Percentiles rank a stretch among this genome's conserved stretches.
phyloP scores from a whole-genome alignment of 2,888 invertebrate genomes.

The Ichneumon xanthorius region DNA sequence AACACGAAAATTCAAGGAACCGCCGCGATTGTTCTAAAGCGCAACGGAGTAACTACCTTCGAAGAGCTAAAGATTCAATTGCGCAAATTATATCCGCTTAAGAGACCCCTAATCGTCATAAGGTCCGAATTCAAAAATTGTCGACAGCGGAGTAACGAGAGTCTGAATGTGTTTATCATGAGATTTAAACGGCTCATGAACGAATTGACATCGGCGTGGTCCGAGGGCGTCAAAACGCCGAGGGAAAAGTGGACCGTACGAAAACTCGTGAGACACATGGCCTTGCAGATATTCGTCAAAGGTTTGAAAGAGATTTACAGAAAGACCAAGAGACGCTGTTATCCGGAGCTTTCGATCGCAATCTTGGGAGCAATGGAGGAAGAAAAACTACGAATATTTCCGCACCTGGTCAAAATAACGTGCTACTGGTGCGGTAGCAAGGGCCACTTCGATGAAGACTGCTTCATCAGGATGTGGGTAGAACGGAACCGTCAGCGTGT shows the following conservation, averaged over 20 bases:
- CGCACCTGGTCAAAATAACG: conserved; percentile 5
- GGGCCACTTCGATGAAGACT: neutral
- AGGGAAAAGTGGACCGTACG: neutral
- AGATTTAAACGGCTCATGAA: conserved; percentile 6
- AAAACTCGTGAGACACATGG: neutral
- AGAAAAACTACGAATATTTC: conserved; percentile 11
- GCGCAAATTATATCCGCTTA: neutral
- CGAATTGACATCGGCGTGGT: neutral
- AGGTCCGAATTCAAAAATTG: conserved; percentile 24
- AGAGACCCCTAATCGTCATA: neutral
- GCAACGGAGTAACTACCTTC: neutral
- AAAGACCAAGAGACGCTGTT: neutral
- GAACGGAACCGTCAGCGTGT: neutral
- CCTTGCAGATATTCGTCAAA: neutral
- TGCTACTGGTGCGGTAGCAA: conserved; percentile 31
- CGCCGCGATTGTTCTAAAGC: neutral
- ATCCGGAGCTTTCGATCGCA: conserved; percentile 8
- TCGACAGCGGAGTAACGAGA: conserved; percentile 11
- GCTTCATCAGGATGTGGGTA: conserved; percentile 12
- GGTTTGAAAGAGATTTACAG: conserved; percentile 15
- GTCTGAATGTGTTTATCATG: neutral
- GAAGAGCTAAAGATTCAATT: conserved; percentile 17
- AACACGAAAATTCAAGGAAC: conserved; percentile 13
- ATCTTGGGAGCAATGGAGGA: conserved; percentile 15
- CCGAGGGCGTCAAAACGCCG: neutral